Percentiles rank a stretch among this genome's conserved stretches.
phyloP scores from a whole-genome alignment of 2,888 invertebrate genomes.

The Hyles lineata region DNA sequence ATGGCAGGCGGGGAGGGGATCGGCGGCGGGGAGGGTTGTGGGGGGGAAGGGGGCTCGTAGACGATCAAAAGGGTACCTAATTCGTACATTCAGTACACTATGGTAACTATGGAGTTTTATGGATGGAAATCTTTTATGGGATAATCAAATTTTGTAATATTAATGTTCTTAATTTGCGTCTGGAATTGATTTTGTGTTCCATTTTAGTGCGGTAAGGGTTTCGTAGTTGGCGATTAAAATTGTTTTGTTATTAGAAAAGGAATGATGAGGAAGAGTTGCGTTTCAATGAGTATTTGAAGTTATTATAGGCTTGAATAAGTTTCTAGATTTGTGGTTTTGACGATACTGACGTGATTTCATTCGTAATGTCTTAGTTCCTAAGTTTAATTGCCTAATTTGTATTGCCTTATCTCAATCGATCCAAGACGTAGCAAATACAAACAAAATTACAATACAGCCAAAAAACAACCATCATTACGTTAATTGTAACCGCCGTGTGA shows the following conservation, averaged over 20 bases:
- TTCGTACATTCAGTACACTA: slow-evolving; percentile 82
- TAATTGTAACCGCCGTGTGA: slow-evolving; percentile 69
- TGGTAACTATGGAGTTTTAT: slow-evolving; percentile 82
- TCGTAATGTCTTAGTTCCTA: too few relatives aligned
- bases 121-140: slow-evolving; percentile 82
- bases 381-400: too few relatives aligned
- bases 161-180: slow-evolving; percentile 76
- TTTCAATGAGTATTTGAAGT: background rate
- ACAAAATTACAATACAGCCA: slow-evolving; percentile 56
- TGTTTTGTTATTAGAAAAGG: slow-evolving; percentile 26
- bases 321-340: background rate
- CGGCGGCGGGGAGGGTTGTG: slow-evolving; percentile 44
- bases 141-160: slow-evolving; percentile 85
- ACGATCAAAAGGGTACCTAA: slow-evolving; percentile 83
- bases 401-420: background rate
- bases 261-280: slow-evolving; percentile 1
- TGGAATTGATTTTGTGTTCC: slow-evolving; percentile 68
- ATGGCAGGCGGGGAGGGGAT: slow-evolving; percentile 68
- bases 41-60: slow-evolving; percentile 51
- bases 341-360: too few relatives aligned
- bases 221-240: slow-evolving; percentile 36
- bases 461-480: slow-evolving; percentile 64
- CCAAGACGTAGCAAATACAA: slow-evolving; percentile 47
- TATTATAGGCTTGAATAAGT: background rate
- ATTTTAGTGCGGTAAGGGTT: slow-evolving; percentile 38